Conservation (phyloP, 2,797 vertebrate genomes). For the Melanotaenia pygmaea region DNA sequence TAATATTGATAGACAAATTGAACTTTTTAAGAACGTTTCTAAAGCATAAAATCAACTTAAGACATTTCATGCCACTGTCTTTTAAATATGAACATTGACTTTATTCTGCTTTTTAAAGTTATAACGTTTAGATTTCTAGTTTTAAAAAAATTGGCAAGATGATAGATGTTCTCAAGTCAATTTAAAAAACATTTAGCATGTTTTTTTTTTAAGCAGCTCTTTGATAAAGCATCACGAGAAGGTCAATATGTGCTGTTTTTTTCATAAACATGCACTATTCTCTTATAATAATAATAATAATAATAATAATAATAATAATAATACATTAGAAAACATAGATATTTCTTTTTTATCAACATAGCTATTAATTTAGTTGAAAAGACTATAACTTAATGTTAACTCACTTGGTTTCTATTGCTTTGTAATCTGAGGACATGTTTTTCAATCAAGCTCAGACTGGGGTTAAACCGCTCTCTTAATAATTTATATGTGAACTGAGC, state of each 20-base stretch:
- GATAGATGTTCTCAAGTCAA: too few relatives aligned
- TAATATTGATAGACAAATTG: too few relatives aligned
- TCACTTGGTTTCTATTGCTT: conserved; percentile 23
- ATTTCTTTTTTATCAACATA: too few relatives aligned
- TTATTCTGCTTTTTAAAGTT: background rate
- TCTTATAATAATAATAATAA: background rate
- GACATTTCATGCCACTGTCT: background rate
- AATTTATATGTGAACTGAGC: conserved; percentile 43
- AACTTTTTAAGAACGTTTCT: too few relatives aligned
- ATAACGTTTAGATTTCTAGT: background rate
- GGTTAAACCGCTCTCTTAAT: conserved; percentile 40
- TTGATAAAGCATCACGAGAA: background rate
- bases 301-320: background rate
- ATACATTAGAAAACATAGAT: too few relatives aligned
- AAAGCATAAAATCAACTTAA: too few relatives aligned
- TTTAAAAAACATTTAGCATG: too few relatives aligned
- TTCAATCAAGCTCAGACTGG: conserved; percentile 17
- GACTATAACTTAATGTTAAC: background rate
- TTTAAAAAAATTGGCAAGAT: too few relatives aligned
- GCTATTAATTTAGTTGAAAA: background rate
- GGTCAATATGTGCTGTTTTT: background rate
- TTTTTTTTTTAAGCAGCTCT: background rate
- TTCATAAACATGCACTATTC: background rate
- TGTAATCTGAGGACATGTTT: conserved; percentile 21
- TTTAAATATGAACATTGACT: background rate